These are phyloP conservation scores for Drosophila gaucha DNA, from an alignment of 2,888 invertebrate genomes.

Conservation along the genomic window DNA sequence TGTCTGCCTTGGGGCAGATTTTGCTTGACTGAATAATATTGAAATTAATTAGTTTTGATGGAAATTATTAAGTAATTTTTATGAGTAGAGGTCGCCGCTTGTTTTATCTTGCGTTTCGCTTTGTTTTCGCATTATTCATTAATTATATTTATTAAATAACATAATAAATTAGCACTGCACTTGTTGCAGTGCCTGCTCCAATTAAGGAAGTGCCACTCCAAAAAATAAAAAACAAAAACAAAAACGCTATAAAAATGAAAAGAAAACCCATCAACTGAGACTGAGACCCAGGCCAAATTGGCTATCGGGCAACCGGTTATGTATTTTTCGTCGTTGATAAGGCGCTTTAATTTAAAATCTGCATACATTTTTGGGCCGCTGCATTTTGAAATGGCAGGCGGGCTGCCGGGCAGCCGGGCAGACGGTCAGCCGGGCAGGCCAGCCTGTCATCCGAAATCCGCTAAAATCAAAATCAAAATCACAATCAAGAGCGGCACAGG, in stretches of 20 bases:
- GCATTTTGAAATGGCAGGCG: constrained; percentile 46
- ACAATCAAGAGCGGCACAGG: constrained; percentile 67
- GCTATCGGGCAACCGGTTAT: constrained; percentile 68
- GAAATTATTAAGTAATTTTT: constrained; percentile 78
- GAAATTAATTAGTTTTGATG: constrained; percentile 76
- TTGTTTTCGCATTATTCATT: constrained; percentile 41
- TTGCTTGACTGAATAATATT: constrained; percentile 66
- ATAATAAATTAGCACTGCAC: constrained; percentile 76
- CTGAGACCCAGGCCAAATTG: constrained; percentile 63
- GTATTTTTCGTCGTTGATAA: constrained; percentile 59
- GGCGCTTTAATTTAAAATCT: constrained; percentile 76
- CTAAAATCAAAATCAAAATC: constrained; percentile 60
- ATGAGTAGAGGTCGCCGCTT: constrained; percentile 34
- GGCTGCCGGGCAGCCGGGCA: constrained; percentile 26
- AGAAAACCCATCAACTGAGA: constrained; percentile 49
- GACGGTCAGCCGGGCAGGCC: constrained; percentile 20
- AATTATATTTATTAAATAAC: constrained; percentile 77
- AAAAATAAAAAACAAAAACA: constrained; percentile 35
- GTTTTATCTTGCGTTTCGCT: constrained; percentile 8
- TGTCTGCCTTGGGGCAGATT: constrained; percentile 36
- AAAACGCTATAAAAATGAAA: constrained; percentile 1
- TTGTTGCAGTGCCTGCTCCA: constrained; percentile 71
- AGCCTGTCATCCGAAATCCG: constrained; percentile 38
- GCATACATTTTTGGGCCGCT: constrained; percentile 73
- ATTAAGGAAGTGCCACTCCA: constrained; percentile 76